Percentiles rank a stretch among this genome's conserved stretches.
Conservation (phyloP, 92 coral and sea anemone species). For the Phenganax marumi region DNA sequence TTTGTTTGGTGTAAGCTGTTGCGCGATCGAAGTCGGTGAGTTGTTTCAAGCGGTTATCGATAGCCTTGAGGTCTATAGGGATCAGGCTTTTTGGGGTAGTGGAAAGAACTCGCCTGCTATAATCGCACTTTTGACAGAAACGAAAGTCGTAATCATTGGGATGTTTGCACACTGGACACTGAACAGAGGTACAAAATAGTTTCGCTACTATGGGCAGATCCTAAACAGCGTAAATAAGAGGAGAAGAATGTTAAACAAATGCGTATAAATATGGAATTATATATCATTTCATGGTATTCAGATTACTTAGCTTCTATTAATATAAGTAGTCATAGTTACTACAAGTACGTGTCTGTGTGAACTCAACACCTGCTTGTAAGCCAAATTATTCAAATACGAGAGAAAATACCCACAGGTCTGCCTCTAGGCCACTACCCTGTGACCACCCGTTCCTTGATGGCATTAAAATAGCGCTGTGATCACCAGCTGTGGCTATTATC, state of each 20-base stretch:
- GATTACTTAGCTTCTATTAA: too few species aligned
- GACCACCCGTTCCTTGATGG: background rate
- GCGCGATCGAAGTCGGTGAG: background rate
- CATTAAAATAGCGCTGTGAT: background rate
- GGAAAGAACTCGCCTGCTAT: conserved; percentile 1
- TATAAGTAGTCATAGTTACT: too few species aligned
- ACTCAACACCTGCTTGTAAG: too few species aligned
- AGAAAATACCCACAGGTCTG: background rate
- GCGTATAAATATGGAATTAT: background rate
- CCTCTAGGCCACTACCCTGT: background rate
- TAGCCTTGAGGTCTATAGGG: background rate
- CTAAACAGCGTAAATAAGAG: background rate
- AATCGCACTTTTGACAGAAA: conserved; percentile 42
- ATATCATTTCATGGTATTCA: too few species aligned
- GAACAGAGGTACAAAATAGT: conserved; percentile 50
- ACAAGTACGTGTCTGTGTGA: too few species aligned
- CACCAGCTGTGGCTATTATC: background rate
- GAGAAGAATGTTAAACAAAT: background rate
- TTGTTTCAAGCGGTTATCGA: conserved; percentile 10
- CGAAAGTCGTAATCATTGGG: conserved; percentile 40
- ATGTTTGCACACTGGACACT: conserved; percentile 47
- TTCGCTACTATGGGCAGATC: conserved; percentile 4
- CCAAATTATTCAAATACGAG: background rate
- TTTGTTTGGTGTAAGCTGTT: conserved; percentile 31
- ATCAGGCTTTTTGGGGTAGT: background rate